Percentiles rank a stretch among this genome's conserved stretches.
phyloP scores from a whole-genome alignment of 2,888 invertebrate species.

The Portevinia maculata region DNA sequence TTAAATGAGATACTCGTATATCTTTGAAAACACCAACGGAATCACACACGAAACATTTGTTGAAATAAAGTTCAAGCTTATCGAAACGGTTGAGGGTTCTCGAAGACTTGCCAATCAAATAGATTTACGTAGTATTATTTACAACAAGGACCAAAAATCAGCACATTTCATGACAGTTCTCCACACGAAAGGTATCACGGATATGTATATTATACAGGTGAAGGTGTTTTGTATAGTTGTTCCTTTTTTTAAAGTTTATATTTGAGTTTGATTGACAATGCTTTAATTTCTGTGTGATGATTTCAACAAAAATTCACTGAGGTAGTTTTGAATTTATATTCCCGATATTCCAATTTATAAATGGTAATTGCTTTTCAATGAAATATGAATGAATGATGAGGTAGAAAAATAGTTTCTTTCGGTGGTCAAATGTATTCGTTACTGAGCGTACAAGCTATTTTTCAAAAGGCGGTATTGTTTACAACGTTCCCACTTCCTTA shows the following conservation, averaged over 20 bases:
- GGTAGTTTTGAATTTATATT: constrained; percentile 43
- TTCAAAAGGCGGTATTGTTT: constrained; percentile 46
- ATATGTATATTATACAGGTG: constrained; percentile 34
- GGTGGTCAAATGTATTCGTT: constrained; percentile 56
- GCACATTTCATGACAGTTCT: constrained; percentile 58
- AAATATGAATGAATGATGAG: constrained; percentile 17
- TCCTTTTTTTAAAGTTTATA: constrained; percentile 31
- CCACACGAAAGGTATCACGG: constrained; percentile 53
- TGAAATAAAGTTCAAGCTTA: constrained; percentile 41
- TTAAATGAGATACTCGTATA: constrained; percentile 38
- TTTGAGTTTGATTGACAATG: constrained; percentile 67
- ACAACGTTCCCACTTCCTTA: constrained; percentile 42
- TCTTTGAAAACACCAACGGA: constrained; percentile 50
- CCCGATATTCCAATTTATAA: constrained; percentile 10
- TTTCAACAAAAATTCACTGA: constrained; percentile 41
- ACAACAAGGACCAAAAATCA: constrained; percentile 55
- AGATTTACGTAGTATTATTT: constrained; percentile 45
- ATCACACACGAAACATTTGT: constrained; percentile 56
- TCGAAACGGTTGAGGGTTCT: constrained; percentile 29
- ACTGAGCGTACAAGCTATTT: constrained; percentile 48
- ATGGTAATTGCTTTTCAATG: constrained; percentile 21
- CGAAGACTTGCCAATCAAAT: constrained; percentile 29
- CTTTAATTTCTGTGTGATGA: constrained; percentile 44
- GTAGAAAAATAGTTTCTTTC: constrained; percentile 13
- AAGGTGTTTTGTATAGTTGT: constrained; percentile 23